Evolutionary conservation across 2,797 vertebrate genomes (phyloP).

Genomic region (Paratrypauchen microcephalus): DNA sequence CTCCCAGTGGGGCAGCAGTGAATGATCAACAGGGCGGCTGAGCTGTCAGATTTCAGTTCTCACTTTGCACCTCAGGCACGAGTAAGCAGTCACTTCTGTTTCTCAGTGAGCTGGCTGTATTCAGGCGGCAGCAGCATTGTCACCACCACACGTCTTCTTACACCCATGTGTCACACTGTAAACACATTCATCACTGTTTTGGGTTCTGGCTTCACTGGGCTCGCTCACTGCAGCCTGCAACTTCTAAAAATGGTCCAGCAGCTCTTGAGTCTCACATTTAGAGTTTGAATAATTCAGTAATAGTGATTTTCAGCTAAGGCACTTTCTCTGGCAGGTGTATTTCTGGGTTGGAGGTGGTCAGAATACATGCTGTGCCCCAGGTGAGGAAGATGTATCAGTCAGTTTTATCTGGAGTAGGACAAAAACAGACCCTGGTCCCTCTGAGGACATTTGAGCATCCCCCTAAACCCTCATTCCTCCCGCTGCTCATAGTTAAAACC

Average conservation of each 20-base stretch:
- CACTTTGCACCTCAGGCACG: constrained; percentile 27
- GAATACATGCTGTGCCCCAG: constrained; percentile 19
- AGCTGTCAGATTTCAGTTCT: constrained; percentile 46
- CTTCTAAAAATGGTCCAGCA: constrained; percentile 20
- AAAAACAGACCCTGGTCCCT: constrained; percentile 41
- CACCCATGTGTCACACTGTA: constrained; percentile 33
- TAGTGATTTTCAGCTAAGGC: constrained; percentile 43
- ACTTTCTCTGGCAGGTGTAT: constrained; percentile 5
- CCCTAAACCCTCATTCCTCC: constrained; percentile 30
- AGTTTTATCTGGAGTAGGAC: constrained; percentile 50
- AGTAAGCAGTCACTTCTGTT: constrained; percentile 36
- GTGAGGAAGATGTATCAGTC: constrained; percentile 35
- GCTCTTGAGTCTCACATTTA: constrained; percentile 23
- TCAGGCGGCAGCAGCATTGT: constrained; percentile 27
- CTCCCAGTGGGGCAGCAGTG: constrained; percentile 38
- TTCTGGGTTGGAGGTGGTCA: constrained; percentile 33
- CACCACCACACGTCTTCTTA: constrained; percentile 22
- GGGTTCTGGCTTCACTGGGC: neutral
- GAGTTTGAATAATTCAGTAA: constrained; percentile 38
- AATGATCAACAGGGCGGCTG: constrained; percentile 46
- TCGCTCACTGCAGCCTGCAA: neutral
- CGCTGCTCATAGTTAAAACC: neutral
- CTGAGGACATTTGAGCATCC: constrained; percentile 54
- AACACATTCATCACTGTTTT: constrained; percentile 28
- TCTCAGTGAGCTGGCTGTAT: constrained; percentile 26